phyloP scores from a whole-genome alignment of 1,140 invertebrate species.

The Matsumurasca onukii region DNA sequence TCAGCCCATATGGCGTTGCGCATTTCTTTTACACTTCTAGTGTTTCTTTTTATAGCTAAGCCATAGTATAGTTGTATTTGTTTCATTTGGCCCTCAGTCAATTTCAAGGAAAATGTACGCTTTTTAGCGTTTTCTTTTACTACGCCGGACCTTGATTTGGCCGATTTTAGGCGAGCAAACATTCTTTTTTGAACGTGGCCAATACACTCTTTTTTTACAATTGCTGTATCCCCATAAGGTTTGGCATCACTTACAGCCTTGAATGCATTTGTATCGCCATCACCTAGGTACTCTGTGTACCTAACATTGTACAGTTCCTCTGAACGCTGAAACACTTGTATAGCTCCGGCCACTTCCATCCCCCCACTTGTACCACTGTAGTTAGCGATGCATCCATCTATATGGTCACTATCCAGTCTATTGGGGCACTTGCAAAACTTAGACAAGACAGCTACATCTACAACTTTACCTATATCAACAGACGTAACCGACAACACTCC shows the following conservation, averaged over 20 bases:
- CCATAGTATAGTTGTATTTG: conserved; percentile 5
- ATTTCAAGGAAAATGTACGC: not conserved
- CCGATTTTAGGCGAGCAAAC: not conserved
- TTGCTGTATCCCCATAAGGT: not conserved
- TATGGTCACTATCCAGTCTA: conserved; percentile 17
- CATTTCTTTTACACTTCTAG: conserved; percentile 18
- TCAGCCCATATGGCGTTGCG: no score
- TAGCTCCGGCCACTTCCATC: no score
- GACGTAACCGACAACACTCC: conserved; percentile 34
- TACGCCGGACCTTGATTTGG: not conserved
- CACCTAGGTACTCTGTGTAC: no score
- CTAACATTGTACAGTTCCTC: no score
- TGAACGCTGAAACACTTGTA: no score
- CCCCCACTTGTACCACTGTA: no score
- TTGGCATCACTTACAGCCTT: no score
- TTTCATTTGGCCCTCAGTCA: conserved; percentile 6
- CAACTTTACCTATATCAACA: conserved; percentile 31
- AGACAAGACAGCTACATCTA: conserved; percentile 31
- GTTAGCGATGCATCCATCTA: conserved; percentile 33
- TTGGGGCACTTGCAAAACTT: conserved; percentile 33
- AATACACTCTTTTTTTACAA: conserved; percentile 31
- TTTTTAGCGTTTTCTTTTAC: not conserved
- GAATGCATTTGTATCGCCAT: no score
- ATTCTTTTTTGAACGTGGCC: conserved; percentile 33
- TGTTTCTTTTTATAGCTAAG: no score